These are phyloP conservation scores for Drosophila nigrodunni DNA, from an alignment of 1,140 invertebrate genomes.

Conservation along the genomic window DNA sequence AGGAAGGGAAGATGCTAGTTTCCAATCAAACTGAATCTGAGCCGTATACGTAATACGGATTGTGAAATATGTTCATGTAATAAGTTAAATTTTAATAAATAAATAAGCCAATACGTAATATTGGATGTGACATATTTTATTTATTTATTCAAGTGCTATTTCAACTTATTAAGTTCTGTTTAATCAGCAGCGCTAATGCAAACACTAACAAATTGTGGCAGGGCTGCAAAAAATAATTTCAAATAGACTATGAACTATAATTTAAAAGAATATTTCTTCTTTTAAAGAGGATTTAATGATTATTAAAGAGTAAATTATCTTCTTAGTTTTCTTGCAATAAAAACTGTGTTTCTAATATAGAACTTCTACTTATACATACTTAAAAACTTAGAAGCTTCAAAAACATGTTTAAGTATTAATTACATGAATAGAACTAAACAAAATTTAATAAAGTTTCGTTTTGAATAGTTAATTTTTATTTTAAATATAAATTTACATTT, in stretches of 20 bases:
- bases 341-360: too few relatives aligned
- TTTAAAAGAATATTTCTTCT: too few relatives aligned
- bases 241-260: not conserved
- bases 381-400: too few relatives aligned
- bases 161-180: not conserved
- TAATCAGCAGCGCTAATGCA: conserved; percentile 9
- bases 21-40: not conserved
- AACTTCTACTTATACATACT: too few relatives aligned
- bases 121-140: not conserved
- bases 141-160: conserved; percentile 9
- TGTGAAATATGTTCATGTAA: conserved; percentile 1
- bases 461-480: too few relatives aligned
- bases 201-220: conserved; percentile 9
- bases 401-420: too few relatives aligned
- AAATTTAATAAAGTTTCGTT: too few relatives aligned
- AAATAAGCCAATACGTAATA: not conserved
- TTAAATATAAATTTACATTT: too few relatives aligned
- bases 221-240: not conserved
- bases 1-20: conserved; percentile 51
- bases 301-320: too few relatives aligned
- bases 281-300: too few relatives aligned
- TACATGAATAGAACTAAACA: too few relatives aligned
- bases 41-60: not conserved
- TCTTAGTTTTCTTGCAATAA: too few relatives aligned
- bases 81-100: conserved; percentile 9